Evolutionary conservation across 1,140 invertebrate genomes (phyloP).

Genomic region (Drosophila setifemur): DNA sequence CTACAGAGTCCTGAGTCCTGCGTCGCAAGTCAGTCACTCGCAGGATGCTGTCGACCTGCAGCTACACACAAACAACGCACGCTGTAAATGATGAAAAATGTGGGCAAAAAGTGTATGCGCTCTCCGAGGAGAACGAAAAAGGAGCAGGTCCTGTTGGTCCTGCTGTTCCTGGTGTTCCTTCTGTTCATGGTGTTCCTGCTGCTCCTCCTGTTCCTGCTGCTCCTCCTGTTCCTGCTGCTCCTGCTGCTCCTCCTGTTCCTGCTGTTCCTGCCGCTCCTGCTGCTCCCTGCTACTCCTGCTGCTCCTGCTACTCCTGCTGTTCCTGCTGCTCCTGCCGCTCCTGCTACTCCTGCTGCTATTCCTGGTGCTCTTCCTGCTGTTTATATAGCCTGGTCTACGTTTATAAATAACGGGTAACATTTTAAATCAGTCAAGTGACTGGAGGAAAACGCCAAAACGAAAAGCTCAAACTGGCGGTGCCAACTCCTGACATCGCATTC

Average conservation of each 20-base stretch:
- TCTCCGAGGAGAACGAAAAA: constrained; percentile 1
- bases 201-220: too few species aligned
- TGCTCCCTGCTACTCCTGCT: too few species aligned
- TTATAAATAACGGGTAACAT: constrained; percentile 81
- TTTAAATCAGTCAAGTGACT: constrained; percentile 79
- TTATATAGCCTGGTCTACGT: constrained; percentile 71
- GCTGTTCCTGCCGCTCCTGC: too few species aligned
- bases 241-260: too few species aligned
- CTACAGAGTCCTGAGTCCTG: constrained; percentile 28
- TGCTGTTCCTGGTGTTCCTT: constrained; percentile 18
- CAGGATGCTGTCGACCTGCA: constrained; percentile 67
- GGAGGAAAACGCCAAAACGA: constrained; percentile 72
- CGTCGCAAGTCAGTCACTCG: constrained; percentile 75
- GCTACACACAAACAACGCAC: constrained; percentile 25
- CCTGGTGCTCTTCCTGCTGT: constrained; percentile 39
- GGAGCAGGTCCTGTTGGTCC: constrained; percentile 4
- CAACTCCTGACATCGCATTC: constrained; percentile 45
- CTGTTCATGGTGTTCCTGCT: too few species aligned
- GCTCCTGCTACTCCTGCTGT: constrained; percentile 20
- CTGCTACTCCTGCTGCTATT: background rate
- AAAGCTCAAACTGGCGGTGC: constrained; percentile 67
- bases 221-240: too few species aligned
- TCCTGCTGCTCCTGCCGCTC: background rate
- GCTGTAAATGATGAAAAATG: constrained; percentile 77
- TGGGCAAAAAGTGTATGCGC: constrained; percentile 46